These are phyloP conservation scores for Lacerta viridis DNA, from an alignment of 2,797 vertebrate genomes.

Conservation along the genomic window DNA sequence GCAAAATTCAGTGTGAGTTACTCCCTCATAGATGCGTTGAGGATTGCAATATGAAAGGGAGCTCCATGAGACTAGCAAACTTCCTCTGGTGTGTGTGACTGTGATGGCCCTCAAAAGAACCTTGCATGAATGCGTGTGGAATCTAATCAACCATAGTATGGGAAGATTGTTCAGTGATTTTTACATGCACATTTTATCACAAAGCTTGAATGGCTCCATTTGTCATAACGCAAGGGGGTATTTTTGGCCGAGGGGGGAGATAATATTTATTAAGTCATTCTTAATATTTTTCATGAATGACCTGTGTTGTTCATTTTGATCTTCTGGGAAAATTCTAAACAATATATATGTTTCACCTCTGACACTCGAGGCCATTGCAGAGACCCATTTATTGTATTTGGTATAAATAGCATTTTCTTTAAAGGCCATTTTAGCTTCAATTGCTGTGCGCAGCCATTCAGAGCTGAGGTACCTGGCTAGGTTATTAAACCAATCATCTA, in stretches of 20 bases:
- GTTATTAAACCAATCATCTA: conserved; percentile 74
- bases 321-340: conserved; percentile 55
- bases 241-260: neutral
- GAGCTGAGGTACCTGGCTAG: conserved; percentile 56
- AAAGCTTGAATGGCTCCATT: conserved; percentile 35
- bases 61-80: neutral
- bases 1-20: neutral
- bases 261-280: conserved; percentile 45
- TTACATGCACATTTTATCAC: neutral
- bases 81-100: neutral
- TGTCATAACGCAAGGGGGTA: conserved; percentile 14
- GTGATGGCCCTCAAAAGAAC: no score
- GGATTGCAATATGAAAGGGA: neutral
- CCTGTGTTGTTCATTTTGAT: conserved; percentile 32
- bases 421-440: conserved; percentile 64
- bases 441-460: conserved; percentile 68
- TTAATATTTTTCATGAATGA: conserved; percentile 46
- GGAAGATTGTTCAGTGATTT: neutral
- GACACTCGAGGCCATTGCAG: conserved; percentile 32
- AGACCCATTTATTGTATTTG: conserved; percentile 54
- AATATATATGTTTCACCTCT: conserved; percentile 48
- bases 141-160: neutral
- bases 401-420: conserved; percentile 62
- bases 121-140: neutral
- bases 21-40: neutral